phyloP scores from a whole-genome alignment of 2,797 vertebrate species.

The Cryptoblepharus egeriae region DNA sequence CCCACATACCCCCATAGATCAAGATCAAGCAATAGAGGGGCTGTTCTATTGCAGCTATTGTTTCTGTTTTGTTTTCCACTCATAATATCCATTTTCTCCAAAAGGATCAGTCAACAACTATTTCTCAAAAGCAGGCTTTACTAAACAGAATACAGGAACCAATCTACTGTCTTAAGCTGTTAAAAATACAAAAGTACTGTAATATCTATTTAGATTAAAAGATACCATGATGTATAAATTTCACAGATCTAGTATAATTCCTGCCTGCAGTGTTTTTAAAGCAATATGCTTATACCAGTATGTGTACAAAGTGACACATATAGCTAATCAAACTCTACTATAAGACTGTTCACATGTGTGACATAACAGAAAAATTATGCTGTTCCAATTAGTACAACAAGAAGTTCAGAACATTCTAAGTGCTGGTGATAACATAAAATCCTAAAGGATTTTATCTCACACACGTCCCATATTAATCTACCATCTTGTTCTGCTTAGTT shows the following conservation, averaged over 20 bases:
- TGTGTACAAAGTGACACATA: not conserved
- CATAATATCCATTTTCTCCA: not conserved
- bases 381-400: not conserved
- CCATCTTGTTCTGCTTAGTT: no score
- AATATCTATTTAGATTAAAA: slow-evolving; percentile 10
- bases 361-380: not conserved
- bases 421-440: no score
- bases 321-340: not conserved
- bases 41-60: no score
- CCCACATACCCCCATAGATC: no score
- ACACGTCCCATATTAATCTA: no score
- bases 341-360: not conserved
- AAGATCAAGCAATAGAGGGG: no score
- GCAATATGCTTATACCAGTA: not conserved
- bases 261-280: not conserved
- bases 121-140: not conserved
- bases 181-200: slow-evolving; percentile 3
- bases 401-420: not conserved
- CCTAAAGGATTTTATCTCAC: no score
- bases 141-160: not conserved
- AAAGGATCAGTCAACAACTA: not conserved
- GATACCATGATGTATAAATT: slow-evolving; percentile 4
- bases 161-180: not conserved
- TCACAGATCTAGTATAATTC: not conserved
- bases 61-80: no score